Conservation (phyloP, 2,113 vertebrate species). For the Callionymus lyra region DNA sequence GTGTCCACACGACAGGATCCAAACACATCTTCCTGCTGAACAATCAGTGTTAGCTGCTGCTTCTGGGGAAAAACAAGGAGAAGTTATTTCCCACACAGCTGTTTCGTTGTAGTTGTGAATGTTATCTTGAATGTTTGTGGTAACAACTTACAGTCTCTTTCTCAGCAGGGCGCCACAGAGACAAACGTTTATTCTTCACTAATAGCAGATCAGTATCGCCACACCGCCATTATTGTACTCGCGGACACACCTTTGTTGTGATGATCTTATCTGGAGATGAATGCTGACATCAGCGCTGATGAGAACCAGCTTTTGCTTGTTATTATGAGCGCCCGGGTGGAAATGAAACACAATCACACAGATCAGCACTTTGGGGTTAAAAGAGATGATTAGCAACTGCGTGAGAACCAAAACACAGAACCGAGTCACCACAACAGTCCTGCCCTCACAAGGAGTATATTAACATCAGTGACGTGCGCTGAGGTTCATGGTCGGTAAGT, state of each 20-base stretch:
- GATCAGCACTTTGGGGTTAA: not conserved
- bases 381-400: not conserved
- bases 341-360: slow-evolving; percentile 12
- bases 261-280: not conserved
- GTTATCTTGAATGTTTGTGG: no score
- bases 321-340: slow-evolving; percentile 20
- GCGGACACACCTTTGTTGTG: slow-evolving; percentile 4
- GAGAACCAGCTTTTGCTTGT: slow-evolving; percentile 13
- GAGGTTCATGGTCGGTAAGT: no score
- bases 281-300: slow-evolving; percentile 20
- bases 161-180: no score
- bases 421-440: not conserved
- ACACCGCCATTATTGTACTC: slow-evolving; percentile 15
- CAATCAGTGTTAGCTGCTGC: not conserved
- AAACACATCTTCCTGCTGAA: slow-evolving; percentile 1
- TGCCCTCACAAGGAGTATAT: no score
- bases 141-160: no score
- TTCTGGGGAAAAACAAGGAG: no score
- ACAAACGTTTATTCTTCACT: not conserved
- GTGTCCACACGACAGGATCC: not conserved
- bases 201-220: slow-evolving; percentile 3
- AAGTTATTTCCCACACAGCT: no score
- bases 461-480: no score
- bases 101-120: no score
- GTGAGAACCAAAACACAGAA: not conserved